Conservation (phyloP, 2,797 vertebrate genomes). For the Cuculus canorus region DNA sequence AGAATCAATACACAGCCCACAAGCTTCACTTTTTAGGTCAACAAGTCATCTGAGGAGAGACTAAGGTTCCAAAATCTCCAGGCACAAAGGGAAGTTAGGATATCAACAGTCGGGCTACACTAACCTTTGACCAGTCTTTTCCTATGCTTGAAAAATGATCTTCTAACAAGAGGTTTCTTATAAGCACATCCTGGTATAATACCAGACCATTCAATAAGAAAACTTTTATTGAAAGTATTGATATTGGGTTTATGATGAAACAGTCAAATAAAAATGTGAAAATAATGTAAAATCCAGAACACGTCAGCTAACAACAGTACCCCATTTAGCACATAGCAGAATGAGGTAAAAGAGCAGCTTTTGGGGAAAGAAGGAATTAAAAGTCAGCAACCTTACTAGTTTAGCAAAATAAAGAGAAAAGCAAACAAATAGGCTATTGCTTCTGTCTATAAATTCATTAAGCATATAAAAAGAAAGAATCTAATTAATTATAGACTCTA, state of each 20-base stretch:
- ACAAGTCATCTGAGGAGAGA: neutral
- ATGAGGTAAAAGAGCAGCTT: neutral
- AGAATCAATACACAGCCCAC: neutral
- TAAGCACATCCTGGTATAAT: neutral
- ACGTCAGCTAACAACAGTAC: neutral
- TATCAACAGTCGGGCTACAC: neutral
- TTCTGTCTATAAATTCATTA: neutral
- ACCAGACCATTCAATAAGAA: neutral
- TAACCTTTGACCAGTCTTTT: neutral
- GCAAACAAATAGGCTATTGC: neutral
- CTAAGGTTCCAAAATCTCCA: neutral
- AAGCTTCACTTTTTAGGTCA: neutral
- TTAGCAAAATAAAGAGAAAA: neutral
- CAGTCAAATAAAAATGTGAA: neutral
- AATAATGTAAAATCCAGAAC: neutral
- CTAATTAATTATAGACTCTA: neutral
- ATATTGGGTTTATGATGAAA: neutral
- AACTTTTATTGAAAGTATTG: neutral
- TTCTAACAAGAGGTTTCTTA: neutral
- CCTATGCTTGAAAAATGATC: neutral
- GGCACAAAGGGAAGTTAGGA: neutral
- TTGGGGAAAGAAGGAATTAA: neutral
- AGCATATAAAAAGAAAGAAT: neutral
- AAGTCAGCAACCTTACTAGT: neutral
- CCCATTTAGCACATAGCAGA: neutral